A percentile compares a stretch with the other conserved stretches of the same genome.
These are phyloP conservation scores for Eudemis profundana DNA, from an alignment of 2,888 invertebrate genomes.

Conservation along the genomic window DNA sequence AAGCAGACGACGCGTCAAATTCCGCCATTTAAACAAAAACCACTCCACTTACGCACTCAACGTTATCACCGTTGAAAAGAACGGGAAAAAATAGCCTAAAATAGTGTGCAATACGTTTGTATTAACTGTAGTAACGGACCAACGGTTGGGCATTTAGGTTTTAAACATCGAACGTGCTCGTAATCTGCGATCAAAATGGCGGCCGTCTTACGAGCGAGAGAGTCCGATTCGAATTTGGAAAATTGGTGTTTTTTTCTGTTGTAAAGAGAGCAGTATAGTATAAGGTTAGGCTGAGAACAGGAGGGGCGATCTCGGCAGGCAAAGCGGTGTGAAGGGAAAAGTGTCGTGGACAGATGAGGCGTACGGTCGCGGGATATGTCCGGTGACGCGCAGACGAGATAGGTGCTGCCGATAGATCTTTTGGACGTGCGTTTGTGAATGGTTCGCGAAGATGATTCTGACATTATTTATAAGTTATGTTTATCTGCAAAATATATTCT, in stretches of 20 bases:
- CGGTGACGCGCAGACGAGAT: constrained; percentile 60
- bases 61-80: constrained; percentile 69
- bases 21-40: constrained; percentile 39
- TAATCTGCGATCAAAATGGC: constrained; percentile 85
- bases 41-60: constrained; percentile 16
- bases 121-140: constrained; percentile 66
- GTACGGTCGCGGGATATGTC: constrained; percentile 60
- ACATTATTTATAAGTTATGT: no score
- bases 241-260: constrained; percentile 84
- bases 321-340: constrained; percentile 85
- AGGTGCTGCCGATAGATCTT: constrained; percentile 43
- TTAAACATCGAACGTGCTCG: constrained; percentile 72
- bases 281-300: constrained; percentile 81
- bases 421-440: no score
- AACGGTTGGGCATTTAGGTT: constrained; percentile 76
- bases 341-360: constrained; percentile 55
- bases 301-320: constrained; percentile 78
- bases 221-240: constrained; percentile 83
- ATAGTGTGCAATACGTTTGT: constrained; percentile 80
- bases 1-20: constrained; percentile 50
- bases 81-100: constrained; percentile 82
- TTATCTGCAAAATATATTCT: no score
- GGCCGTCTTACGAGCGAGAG: constrained; percentile 84
- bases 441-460: not conserved
- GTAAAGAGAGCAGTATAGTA: constrained; percentile 85